Evolutionary conservation across 2,113 vertebrate genomes (phyloP).

Genomic region (Hipposideros armiger): DNA sequence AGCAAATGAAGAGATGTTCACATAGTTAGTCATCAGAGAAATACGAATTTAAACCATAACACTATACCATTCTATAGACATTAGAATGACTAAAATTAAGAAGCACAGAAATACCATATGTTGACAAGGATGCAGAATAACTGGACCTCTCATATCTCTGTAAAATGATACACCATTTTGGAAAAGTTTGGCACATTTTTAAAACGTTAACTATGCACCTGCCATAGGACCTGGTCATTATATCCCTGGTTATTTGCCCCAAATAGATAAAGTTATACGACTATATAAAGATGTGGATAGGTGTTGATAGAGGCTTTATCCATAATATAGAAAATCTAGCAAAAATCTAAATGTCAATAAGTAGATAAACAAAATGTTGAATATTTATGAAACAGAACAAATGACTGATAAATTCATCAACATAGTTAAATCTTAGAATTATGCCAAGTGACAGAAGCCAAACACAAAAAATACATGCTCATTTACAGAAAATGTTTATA

Average conservation of each 20-base stretch:
- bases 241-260: background rate
- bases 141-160: background rate
- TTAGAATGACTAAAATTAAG: conserved; percentile 23
- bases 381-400: background rate
- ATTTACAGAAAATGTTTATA: background rate
- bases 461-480: background rate
- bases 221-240: background rate
- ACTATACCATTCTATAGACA: background rate
- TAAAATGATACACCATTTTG: background rate
- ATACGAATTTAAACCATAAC: conserved; percentile 23
- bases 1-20: conserved; percentile 30
- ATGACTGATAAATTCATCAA: background rate
- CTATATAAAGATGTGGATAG: background rate
- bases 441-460: background rate
- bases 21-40: background rate
- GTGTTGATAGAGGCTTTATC: background rate
- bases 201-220: background rate
- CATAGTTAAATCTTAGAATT: background rate
- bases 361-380: background rate
- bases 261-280: background rate
- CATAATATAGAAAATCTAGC: background rate
- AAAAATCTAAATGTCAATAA: conserved; percentile 18
- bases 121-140: background rate
- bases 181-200: background rate
- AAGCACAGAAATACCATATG: background rate